These are phyloP conservation scores for Melinaea menophilus DNA, from an alignment of 2,888 invertebrate genomes.

Conservation along the genomic window DNA sequence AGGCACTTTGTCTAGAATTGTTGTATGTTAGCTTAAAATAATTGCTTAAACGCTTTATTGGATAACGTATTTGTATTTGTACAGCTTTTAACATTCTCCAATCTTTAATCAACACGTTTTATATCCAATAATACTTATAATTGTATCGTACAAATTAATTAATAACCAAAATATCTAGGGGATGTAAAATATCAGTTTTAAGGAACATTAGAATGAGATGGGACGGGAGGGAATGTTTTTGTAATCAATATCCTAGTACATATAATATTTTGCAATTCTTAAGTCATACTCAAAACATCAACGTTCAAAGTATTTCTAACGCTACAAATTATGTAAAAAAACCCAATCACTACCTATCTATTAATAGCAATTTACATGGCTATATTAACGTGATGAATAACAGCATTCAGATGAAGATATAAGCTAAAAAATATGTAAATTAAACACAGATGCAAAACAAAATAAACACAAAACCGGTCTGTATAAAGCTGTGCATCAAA, in stretches of 20 bases:
- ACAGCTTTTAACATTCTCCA: not conserved
- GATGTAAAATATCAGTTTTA: no score
- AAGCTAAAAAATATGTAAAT: slow-evolving; percentile 32
- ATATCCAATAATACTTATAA: no score
- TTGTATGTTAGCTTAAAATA: not conserved
- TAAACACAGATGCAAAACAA: slow-evolving; percentile 49
- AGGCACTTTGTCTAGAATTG: not conserved
- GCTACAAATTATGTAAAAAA: no score
- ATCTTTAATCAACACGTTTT: not conserved
- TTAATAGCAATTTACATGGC: slow-evolving; percentile 29
- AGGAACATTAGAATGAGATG: no score
- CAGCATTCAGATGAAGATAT: slow-evolving; percentile 29
- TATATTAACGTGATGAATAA: slow-evolving; percentile 29
- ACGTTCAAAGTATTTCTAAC: slow-evolving; percentile 24
- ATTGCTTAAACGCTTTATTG: not conserved
- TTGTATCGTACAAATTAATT: no score
- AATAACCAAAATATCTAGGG: no score
- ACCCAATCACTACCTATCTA: slow-evolving; percentile 6
- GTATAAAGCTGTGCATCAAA: slow-evolving; percentile 58
- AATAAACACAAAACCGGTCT: slow-evolving; percentile 46
- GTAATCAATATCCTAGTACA: no score
- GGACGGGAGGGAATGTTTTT: no score
- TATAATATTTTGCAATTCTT: no score
- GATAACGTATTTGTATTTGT: not conserved
- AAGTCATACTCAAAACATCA: slow-evolving; percentile 8